Base-by-base conservation (phyloP, 2,888 invertebrate genomes). In the Drosophila basisetae region DNA sequence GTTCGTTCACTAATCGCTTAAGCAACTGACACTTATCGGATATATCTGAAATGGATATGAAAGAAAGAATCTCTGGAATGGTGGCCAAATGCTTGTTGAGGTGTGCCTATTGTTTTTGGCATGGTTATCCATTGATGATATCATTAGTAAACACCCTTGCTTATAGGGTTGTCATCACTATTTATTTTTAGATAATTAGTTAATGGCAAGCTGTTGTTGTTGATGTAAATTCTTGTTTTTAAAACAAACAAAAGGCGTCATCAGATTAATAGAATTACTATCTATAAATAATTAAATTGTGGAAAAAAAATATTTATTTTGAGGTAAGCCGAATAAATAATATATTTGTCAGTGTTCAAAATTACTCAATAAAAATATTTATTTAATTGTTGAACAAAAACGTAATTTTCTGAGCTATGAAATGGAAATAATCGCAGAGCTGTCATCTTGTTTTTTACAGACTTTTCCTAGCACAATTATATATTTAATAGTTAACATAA, bases 121-220 rank as follows among this genome's bases (percentile, higher is more conserved):
- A 52, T 37, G 35, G 49, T 43, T 58, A 39, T 11, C 11, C 30
- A 28, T 16, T 76, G 78, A 80, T 78, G 76, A 78, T 72, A 72
- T 80, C 78, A 80, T 80, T 68, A 72, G 37, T n/a, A 11, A 28
- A 28, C 28, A 7, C 22, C 7, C 30, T 52, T 47, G 37, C 35
- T 18, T 4, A 9, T 3, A 47, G 58, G 47, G 16, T 28, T 63
- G 59, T 54, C 64, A 80, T 80, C 72, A 80, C 63, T 49, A 47
- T 53, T 80, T 80, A 76, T 80, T 76, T 56, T 37, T 66, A 80
- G 35, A 64, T 2, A 49, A 13, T 25, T 22, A 30, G 47, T 49
- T 25, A 49, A 28, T 16, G 30, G 16, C 9, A 33, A 25, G 28
- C 5, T 50, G 25, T 33, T 47, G 30, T 28, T 18, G 6, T 31